Percentiles rank a stretch among this genome's conserved stretches.
Evolutionary conservation across 1,140 invertebrate genomes (phyloP).

Genomic region (Oryzaephilus surinamensis): DNA sequence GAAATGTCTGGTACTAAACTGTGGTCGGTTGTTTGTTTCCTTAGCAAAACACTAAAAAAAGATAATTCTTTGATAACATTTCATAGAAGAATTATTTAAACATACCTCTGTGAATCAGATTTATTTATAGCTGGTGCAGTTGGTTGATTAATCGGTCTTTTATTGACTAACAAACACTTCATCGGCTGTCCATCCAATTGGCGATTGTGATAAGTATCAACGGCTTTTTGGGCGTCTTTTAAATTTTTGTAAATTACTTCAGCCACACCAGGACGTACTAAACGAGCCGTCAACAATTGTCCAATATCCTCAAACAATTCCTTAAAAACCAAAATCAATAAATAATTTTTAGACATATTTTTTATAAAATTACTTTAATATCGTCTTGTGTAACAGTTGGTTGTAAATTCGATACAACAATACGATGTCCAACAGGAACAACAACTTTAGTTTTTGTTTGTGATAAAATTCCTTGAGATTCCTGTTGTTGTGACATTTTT

Average conservation of each 20-base stretch:
- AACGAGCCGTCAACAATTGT: slow-evolving; percentile 65
- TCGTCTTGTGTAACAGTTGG: slow-evolving; percentile 76
- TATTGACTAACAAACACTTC: slow-evolving; percentile 69
- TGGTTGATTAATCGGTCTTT: slow-evolving; percentile 49
- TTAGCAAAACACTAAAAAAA: slow-evolving; percentile 9
- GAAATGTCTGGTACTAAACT: slow-evolving; percentile 33
- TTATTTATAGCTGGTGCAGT: slow-evolving; percentile 39
- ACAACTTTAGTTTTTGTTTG: slow-evolving; percentile 40
- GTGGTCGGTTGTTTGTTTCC: slow-evolving; percentile 12
- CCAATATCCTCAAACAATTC: slow-evolving; percentile 91
- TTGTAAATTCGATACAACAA: slow-evolving; percentile 81
- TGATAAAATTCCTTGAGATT: slow-evolving; percentile 40
- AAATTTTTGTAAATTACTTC: slow-evolving; percentile 81
- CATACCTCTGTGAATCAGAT: slow-evolving; percentile 20
- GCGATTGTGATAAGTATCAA: slow-evolving; percentile 84
- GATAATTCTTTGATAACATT: slow-evolving; percentile 4
- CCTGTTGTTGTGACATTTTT: slow-evolving; percentile 34
- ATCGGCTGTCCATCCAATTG: slow-evolving; percentile 79
- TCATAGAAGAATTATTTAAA: slow-evolving; percentile 6
- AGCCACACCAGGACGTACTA: slow-evolving; percentile 76
- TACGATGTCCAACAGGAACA: slow-evolving; percentile 53
- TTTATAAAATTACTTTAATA: slow-evolving; percentile 54
- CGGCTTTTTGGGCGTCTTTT: slow-evolving; percentile 77
- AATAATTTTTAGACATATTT: not conserved
- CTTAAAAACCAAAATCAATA: slow-evolving; percentile 33